Evolutionary conservation across 2,888 invertebrate genomes (phyloP).

Genomic region (Brassicogethes aeneus): DNA sequence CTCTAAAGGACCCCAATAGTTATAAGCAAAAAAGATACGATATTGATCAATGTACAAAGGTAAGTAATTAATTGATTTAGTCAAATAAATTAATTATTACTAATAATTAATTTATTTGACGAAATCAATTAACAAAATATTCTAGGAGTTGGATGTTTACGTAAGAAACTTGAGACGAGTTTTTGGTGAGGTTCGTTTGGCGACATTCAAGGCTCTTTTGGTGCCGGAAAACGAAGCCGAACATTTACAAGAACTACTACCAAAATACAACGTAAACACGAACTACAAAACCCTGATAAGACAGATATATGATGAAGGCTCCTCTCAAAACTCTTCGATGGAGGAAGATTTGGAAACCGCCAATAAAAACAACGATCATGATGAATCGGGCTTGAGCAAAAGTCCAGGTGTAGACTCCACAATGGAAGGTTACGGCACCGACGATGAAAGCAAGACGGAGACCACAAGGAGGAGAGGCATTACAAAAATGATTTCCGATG

Average conservation of each 20-base stretch:
- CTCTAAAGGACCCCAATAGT: constrained; percentile 62
- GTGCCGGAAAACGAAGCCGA: constrained; percentile 52
- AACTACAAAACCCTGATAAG: constrained; percentile 2
- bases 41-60: constrained; percentile 54
- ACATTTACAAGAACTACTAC: constrained; percentile 58
- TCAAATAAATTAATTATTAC: neutral
- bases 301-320: neutral
- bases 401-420: constrained; percentile 13
- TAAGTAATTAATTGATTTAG: constrained; percentile 22
- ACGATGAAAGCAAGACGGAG: constrained; percentile 23
- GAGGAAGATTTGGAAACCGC: neutral
- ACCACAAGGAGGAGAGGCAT: constrained; percentile 13
- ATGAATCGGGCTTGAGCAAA: neutral
- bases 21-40: constrained; percentile 50
- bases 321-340: no score
- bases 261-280: constrained; percentile 26
- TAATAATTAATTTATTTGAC: neutral
- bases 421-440: constrained; percentile 32
- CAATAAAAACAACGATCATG: neutral
- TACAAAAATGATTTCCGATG: constrained; percentile 10
- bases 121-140: neutral
- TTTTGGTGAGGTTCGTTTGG: constrained; percentile 66
- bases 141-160: constrained; percentile 67
- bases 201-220: constrained; percentile 59
- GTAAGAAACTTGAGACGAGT: constrained; percentile 61